Base-by-base conservation (phyloP, 2,113 vertebrate genomes). In the Vidua macroura region DNA sequence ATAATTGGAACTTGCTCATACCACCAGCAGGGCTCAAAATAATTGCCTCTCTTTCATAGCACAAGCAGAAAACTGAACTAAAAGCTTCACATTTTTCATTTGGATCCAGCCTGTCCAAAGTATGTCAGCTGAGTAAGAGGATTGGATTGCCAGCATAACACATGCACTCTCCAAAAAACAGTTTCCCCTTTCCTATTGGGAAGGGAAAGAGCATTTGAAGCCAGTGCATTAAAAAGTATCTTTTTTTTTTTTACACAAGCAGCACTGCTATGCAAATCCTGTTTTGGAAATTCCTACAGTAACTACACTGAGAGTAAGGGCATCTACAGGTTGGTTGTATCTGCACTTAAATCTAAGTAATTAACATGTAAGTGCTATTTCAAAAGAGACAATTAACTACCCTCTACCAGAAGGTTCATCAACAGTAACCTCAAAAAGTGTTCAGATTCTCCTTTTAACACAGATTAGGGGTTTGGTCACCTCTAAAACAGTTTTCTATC, bases 1-100 rank as follows among this genome's bases (percentile, higher is more conserved):
- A 70, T 97, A 97, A 96, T 81, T 96, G 96, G 95, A 74, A 94
- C 74, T 81, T 95, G 88, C 81, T 73, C 67, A 53, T 25, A 70
- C 90, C 91, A 86, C 95, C 93, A 96, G 92, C 92, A 88, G 90
- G 67, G 85, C 78, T 88, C 85, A 85, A 94, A 96, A 96, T 97
- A 92, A 96, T 92, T 97, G 93, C 87, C 79, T 80, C 30, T 12
- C 5, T 92, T 91, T 95, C 95, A 90, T 70, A 80, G 91, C n/a
- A 69, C 39, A 48, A 82, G 88, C 44, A 88, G 53, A 11, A 86
- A 87, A 95, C 74, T 79, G 74, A 96, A 89, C 91, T 91, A 83
- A 96, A 96, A 97, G 74, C 77, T 83, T 70, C 82, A 56, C 44
- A 44, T 81, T 90, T 90, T 5, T 10, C 76, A 78, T 86, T 78